These are phyloP conservation scores for Tridacna gigas DNA, from an alignment of 2,888 invertebrate genomes.

Conservation along the genomic window DNA sequence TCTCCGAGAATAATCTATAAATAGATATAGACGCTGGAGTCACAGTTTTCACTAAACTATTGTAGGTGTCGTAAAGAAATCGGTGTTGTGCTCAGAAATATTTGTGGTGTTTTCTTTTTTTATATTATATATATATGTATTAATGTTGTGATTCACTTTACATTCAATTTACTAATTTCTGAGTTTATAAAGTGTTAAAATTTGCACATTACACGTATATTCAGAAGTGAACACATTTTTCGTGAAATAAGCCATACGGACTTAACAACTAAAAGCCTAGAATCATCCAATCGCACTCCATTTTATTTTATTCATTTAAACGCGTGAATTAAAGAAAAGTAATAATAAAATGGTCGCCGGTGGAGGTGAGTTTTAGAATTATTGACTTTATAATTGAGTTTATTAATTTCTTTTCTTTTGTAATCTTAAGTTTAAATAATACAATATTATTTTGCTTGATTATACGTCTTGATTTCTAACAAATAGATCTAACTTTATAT, in stretches of 20 bases:
- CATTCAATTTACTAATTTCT: neutral
- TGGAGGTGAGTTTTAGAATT: slow-evolving; percentile 11
- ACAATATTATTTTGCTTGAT: too few relatives aligned
- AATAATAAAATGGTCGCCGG: slow-evolving; percentile 10
- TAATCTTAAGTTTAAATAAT: neutral
- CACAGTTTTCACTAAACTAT: neutral
- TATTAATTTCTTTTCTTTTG: slow-evolving; percentile 2
- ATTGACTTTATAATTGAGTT: slow-evolving; percentile 13
- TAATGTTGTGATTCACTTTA: slow-evolving; percentile 15
- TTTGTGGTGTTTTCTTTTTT: slow-evolving; percentile 19
- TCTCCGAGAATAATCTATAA: slow-evolving; percentile 21
- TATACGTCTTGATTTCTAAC: too few relatives aligned
- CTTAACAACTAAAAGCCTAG: too few relatives aligned
- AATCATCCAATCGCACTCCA: neutral
- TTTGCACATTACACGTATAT: too few relatives aligned
- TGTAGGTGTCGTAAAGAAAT: slow-evolving; percentile 15
- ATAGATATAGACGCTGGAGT: neutral
- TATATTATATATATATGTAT: slow-evolving; percentile 24
- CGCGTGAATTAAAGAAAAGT: slow-evolving; percentile 5
- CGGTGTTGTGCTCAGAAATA: slow-evolving; percentile 16
- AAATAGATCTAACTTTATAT: too few relatives aligned
- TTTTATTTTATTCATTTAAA: slow-evolving; percentile 22
- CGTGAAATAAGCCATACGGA: too few relatives aligned
- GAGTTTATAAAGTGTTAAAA: neutral
- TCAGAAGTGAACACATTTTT: too few relatives aligned